Evolutionary conservation across 2,888 invertebrate genomes (phyloP), one percentile per base, ranked within the genome.

Genomic region (Caenorhabditis parvicauda): DNA sequence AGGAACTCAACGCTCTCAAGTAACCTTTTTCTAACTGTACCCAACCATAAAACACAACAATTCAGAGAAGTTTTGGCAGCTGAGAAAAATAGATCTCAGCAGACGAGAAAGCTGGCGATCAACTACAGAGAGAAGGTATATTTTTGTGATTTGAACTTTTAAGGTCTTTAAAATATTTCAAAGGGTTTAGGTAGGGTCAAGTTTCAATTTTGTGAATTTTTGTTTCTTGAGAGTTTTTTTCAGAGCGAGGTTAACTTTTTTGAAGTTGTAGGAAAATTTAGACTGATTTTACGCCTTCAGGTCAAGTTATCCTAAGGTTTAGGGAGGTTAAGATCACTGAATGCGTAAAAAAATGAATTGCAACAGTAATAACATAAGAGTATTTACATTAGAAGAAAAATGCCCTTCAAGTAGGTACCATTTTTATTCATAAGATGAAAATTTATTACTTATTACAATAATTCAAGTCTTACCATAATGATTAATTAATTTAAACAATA

Each of bases 121-220:
- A 65, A 54, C 37, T 68, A 54, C 32, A 49, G 68, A 9, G 59
- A 64, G 38, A 58, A 65, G 53, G 63, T 68, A 9, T 39, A 47
- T 50, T n/a, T n/a, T n/a, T n/a, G n/a, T n/a, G n/a, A n/a, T n/a
- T n/a, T n/a, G n/a, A n/a, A n/a, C n/a, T n/a, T n/a, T n/a, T n/a
- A n/a, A n/a, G n/a, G n/a, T n/a, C n/a, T n/a, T n/a, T n/a, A n/a
- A n/a, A n/a, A n/a, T n/a, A n/a, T n/a, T n/a, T n/a, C n/a, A n/a
- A n/a, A n/a, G n/a, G n/a, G n/a, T n/a, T n/a, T n/a, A n/a, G n/a
- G n/a, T n/a, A n/a, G n/a, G n/a, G n/a, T n/a, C n/a, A n/a, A n/a
- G n/a, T n/a, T n/a, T n/a, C n/a, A n/a, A n/a, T n/a, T n/a, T n/a
- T n/a, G n/a, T n/a, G n/a, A n/a, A n/a, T n/a, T n/a, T n/a, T n/a